phyloP scores from a whole-genome alignment of 2,113 vertebrate genomes.

The Poeciliopsis occidentalis region DNA sequence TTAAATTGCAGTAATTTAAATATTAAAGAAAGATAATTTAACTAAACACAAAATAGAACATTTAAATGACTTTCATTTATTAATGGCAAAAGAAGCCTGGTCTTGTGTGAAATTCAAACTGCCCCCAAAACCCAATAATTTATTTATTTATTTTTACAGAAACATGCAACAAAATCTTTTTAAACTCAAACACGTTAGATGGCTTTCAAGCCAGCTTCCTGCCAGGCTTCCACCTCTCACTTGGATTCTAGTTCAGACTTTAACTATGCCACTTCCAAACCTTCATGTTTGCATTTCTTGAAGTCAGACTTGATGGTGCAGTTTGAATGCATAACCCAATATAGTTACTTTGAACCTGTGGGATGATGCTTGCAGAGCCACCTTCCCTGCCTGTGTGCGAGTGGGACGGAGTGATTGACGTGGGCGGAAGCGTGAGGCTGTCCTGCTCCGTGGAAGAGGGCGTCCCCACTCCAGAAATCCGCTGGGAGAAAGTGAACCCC shows the following conservation, averaged over 20 bases:
- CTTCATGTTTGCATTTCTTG: neutral
- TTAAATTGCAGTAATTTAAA: no score
- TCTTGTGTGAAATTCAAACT: neutral
- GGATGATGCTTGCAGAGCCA: conserved; percentile 61
- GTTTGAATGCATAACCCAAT: no score
- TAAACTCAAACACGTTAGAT: neutral
- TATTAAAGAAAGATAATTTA: neutral
- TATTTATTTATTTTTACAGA: no score
- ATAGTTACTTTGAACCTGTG: neutral
- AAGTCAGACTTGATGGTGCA: neutral
- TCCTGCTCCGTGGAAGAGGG: conserved; percentile 78
- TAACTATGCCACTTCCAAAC: neutral
- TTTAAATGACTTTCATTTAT: neutral
- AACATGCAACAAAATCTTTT: neutral
- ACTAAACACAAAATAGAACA: neutral
- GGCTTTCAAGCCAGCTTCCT: neutral
- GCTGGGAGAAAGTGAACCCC: conserved; percentile 80
- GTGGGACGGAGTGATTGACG: conserved; percentile 71
- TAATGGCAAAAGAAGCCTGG: neutral
- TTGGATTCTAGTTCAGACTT: neutral
- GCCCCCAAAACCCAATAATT: neutral
- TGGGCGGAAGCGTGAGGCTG: conserved; percentile 77
- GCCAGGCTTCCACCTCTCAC: neutral
- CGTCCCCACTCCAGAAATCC: conserved; percentile 76
- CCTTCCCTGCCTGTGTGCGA: conserved; percentile 80